Base-by-base conservation (phyloP, 2,888 invertebrate genomes). In the Phaonia tiefii region DNA sequence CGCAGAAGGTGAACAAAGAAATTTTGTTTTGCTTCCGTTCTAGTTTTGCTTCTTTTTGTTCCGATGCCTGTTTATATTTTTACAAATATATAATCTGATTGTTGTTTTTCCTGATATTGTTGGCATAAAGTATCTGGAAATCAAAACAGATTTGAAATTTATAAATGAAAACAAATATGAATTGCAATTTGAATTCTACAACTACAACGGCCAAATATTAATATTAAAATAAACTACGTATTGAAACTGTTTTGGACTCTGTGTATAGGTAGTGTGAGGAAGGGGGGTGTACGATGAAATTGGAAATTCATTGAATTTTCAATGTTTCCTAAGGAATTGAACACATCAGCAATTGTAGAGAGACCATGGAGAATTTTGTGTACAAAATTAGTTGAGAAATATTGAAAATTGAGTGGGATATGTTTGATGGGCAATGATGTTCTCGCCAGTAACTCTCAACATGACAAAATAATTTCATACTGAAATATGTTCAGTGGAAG, bases 231-330 rank as follows among this genome's bases (percentile, higher is more conserved):
- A 17, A 17, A 60, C 37, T 63, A 8, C 46, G 22, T 26, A 46
- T 65, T 54, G n/a, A 4, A 26, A 25, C 22, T 46, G 22, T 26
- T 5, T 25, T 44, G 44, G 44, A 26, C n/a, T 44, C 42, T 69
- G 20, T 31, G 39, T 67, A 10, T 26, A 37, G 58, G 26, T 49
- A 20, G 54, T 10, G 26, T 13, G 11, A 26, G 26, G 26, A 7
- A 20, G 20, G 15, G 46, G 2, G 17, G 20, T 46, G 46, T 46
- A 11, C 54, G 54, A 56, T 44, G 26, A 73, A 65, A 56, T 65
- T 65, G 65, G 54, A 73, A 73, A 65, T 73, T 73, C 54, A 73
- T 73, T 54, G 37, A 25, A 54, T 65, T 73, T 73, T 10, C 42
- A 39, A 37, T n/a, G 26, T 31, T 31, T 3, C 8, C 17, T 25